These are phyloP conservation scores for Etheostoma spectabile DNA, from an alignment of 2,113 vertebrate genomes.

Conservation along the genomic window DNA sequence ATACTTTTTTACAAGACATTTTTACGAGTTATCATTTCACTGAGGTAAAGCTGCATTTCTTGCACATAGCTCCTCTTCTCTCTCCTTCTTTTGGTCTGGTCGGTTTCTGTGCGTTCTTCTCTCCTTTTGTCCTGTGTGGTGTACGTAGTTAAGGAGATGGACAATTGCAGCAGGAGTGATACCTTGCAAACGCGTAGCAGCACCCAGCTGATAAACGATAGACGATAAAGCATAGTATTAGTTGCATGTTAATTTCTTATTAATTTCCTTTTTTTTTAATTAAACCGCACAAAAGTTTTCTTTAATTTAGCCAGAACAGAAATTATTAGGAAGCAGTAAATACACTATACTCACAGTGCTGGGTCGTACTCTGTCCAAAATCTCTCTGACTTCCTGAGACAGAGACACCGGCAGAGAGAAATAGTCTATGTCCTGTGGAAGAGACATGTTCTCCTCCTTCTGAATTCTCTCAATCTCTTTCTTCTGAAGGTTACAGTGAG, in stretches of 20 bases:
- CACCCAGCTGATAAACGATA: conserved; percentile 85
- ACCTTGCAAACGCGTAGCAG: conserved; percentile 90
- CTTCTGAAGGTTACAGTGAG: conserved; percentile 83
- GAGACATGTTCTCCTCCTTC: conserved; percentile 88
- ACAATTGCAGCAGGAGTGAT: conserved; percentile 92
- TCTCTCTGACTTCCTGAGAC: conserved; percentile 91
- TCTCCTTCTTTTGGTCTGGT: neutral
- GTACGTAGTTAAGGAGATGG: conserved; percentile 88
- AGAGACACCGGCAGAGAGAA: conserved; percentile 87
- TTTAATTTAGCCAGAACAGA: neutral
- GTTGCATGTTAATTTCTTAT: too few species aligned
- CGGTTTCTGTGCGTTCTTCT: neutral
- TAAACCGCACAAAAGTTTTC: neutral
- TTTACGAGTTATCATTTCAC: conserved; percentile 23
- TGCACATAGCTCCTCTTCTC: conserved; percentile 25
- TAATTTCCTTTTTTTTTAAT: neutral
- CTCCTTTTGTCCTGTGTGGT: conserved; percentile 35
- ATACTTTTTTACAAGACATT: conserved; percentile 46
- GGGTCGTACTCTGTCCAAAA: conserved; percentile 87
- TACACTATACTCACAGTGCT: conserved; percentile 84
- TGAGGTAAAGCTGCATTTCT: conserved; percentile 43
- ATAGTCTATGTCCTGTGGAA: conserved; percentile 91
- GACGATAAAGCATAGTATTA: conserved; percentile 10
- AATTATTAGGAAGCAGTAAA: neutral
- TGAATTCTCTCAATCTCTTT: conserved; percentile 91